Base-by-base conservation (phyloP, 1,140 invertebrate species). In the Brachionus koreanus region DNA sequence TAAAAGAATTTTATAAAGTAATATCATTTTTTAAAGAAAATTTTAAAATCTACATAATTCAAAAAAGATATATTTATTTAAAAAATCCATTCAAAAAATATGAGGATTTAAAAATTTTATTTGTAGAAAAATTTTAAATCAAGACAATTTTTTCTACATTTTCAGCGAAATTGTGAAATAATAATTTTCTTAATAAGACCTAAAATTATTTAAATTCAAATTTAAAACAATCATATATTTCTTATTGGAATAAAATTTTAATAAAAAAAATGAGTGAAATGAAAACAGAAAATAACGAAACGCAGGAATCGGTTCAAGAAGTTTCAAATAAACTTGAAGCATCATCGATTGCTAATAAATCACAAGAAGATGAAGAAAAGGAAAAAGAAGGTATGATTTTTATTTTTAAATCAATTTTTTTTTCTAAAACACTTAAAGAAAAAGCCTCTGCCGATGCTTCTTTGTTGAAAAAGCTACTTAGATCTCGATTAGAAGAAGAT, bases 401-500 rank as follows among this genome's bases (percentile, higher is more conserved):
- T 49, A 49, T 9, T 9, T 7, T 9, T 19, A 65, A 65, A 1
- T 19, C 3, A 65, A 35, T n/a, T 12, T 12, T 46, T n/a, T 46
- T 46, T n/a, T 46, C n/a, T 33, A 35, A 35, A 65, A 29, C 12
- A 16, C 9, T 39, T 69, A 42, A 5, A 79, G 76, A 79, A 65
- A 79, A 61, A 35, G 76, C 76, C 9, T 79, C 76, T 35, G 94
- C 94, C 9, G 96, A 98, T 85, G 91, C 92, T 33, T 96, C 95
- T 2, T 89, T 96, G 0, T 87, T 98, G 9, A 92, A 94, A 87
- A 98, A 98, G 89, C 92, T 97, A 46, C 92, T 98, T 49, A 90
- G 95, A 16, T 94, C 93, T 85, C 93, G 94, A 69, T 90, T 98
- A 25, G 92, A 97, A 0, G 92, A 94, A 85, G 92, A 91, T 10